Percentiles rank a stretch among this genome's conserved stretches.
These are phyloP conservation scores for Odocoileus hemionus DNA, from an alignment of 2,113 vertebrate genomes.

Conservation along the genomic window DNA sequence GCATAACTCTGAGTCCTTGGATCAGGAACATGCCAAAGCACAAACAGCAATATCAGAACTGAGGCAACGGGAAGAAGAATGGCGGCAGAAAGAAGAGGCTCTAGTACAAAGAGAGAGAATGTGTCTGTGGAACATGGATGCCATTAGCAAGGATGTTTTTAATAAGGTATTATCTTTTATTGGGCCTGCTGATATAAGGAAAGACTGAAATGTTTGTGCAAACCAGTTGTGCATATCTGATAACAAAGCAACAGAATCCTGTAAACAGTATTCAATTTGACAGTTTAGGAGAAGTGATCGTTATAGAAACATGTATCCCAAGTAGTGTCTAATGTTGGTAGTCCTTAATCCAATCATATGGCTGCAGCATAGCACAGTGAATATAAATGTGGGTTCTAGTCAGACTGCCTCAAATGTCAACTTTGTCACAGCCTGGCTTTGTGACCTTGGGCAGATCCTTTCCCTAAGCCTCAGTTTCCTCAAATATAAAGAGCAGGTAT, in stretches of 20 bases:
- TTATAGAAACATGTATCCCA: not conserved
- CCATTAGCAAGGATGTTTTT: slow-evolving; percentile 92
- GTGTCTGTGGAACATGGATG: slow-evolving; percentile 84
- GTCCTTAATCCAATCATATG: not conserved
- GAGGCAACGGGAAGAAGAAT: slow-evolving; percentile 90
- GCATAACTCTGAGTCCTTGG: slow-evolving; percentile 92
- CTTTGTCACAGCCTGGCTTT: not conserved
- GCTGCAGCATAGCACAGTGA: not conserved
- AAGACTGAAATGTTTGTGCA: not conserved
- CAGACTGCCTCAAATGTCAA: not conserved
- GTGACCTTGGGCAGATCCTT: not conserved
- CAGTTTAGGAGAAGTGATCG: not conserved
- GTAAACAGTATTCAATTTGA: not conserved
- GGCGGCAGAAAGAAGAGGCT: slow-evolving; percentile 94
- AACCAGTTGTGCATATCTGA: not conserved
- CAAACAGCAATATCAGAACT: slow-evolving; percentile 86
- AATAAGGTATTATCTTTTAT: slow-evolving; percentile 88
- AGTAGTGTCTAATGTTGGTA: not conserved
- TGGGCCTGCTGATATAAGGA: not conserved
- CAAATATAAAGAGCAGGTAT: not conserved
- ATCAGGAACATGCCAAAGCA: slow-evolving; percentile 92
- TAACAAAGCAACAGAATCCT: not conserved
- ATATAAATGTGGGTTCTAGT: not conserved
- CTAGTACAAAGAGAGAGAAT: slow-evolving; percentile 85
- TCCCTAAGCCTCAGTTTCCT: not conserved